Percentiles rank a stretch among this genome's conserved stretches.
Conservation (phyloP, 2,888 invertebrate genomes). For the Actias luna region DNA sequence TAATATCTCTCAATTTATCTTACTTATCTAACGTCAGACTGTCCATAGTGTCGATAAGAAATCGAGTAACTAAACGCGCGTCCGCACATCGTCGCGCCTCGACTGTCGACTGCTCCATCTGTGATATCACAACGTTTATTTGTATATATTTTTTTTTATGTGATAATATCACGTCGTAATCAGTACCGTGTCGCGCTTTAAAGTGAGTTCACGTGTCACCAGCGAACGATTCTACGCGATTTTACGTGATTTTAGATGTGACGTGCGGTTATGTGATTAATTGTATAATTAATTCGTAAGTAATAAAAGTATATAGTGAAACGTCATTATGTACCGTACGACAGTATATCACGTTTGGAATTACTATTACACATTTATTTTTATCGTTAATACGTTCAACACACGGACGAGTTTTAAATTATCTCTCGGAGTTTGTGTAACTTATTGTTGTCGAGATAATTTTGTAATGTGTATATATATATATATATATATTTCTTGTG, state of each 20-base stretch:
- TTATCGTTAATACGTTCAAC: background rate
- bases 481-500: background rate
- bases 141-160: slow-evolving; percentile 56
- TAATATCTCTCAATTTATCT: slow-evolving; percentile 1
- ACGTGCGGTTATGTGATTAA: background rate
- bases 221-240: background rate
- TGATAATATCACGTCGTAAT: slow-evolving; percentile 58
- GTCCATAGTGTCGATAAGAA: background rate
- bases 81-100: background rate
- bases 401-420: background rate
- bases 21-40: background rate
- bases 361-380: background rate
- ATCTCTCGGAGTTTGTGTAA: background rate
- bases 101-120: slow-evolving; percentile 2
- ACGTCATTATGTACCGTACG: no score
- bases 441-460: background rate
- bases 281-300: background rate
- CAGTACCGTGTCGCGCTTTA: slow-evolving; percentile 54
- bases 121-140: slow-evolving; percentile 40
- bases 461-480: background rate
- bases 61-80: background rate
- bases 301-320: no score
- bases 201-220: slow-evolving; percentile 46
- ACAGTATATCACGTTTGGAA: no score
- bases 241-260: slow-evolving; percentile 2